phyloP scores from a whole-genome alignment of 53 echinoderm and acorn worm genomes.

The Arbacia lixula region DNA sequence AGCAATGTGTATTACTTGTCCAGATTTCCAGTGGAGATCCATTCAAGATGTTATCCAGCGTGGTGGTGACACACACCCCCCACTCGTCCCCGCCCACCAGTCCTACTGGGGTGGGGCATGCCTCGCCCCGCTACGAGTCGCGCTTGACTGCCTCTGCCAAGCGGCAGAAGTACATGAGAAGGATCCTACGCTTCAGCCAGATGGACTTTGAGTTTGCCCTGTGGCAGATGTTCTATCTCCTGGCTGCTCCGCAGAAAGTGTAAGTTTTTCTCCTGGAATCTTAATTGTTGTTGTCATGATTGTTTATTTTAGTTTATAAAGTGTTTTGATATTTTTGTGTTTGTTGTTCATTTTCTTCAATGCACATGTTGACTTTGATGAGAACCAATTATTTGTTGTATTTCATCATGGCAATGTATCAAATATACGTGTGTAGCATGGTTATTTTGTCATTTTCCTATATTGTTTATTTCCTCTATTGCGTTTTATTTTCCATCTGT shows the following conservation, averaged over 20 bases:
- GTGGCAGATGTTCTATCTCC: slow-evolving; percentile 98
- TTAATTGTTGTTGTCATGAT: no score
- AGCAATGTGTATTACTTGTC: no score
- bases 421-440: no score
- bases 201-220: slow-evolving; percentile 99
- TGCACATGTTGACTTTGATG: no score
- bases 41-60: slow-evolving; percentile 75
- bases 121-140: slow-evolving; percentile 65
- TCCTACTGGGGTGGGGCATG: slow-evolving; percentile 64
- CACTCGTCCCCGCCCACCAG: slow-evolving; percentile 72
- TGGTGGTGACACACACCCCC: slow-evolving; percentile 58
- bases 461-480: no score
- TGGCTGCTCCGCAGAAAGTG: slow-evolving; percentile 98
- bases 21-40: slow-evolving; percentile 17
- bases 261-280: slow-evolving; percentile 65
- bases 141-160: slow-evolving; percentile 89
- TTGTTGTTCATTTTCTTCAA: background rate
- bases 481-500: no score
- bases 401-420: no score
- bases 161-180: slow-evolving; percentile 85
- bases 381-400: no score
- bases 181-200: slow-evolving; percentile 87
- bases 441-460: no score
- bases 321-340: background rate
- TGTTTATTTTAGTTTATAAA: background rate